Evolutionary conservation across 1,140 invertebrate species (phyloP).

Genomic region (Leptopilina boulardi): DNA sequence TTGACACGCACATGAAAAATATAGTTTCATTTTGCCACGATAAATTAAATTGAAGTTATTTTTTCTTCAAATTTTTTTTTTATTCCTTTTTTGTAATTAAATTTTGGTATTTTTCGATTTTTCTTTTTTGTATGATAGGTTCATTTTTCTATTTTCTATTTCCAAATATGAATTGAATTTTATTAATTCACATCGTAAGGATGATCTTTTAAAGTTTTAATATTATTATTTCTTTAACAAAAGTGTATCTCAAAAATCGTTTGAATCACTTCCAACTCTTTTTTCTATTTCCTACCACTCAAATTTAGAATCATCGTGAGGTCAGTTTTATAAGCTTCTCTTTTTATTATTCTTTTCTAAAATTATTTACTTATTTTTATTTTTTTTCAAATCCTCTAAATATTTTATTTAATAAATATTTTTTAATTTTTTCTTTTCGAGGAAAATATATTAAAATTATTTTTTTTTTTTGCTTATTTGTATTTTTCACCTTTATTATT

Average conservation of each 20-base stretch:
- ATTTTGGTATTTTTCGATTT: not conserved
- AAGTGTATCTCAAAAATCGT: not conserved
- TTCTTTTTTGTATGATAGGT: not conserved
- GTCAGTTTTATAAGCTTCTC: not conserved
- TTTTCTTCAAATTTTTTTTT: not conserved
- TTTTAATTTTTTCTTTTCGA: no score
- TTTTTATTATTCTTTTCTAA: not conserved
- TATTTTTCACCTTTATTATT: no score
- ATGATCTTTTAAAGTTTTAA: not conserved
- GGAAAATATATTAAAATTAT: no score
- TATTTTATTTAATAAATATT: no score
- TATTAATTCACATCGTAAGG: not conserved
- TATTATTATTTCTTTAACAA: not conserved
- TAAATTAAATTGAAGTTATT: not conserved
- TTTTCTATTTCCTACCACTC: not conserved
- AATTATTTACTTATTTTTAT: not conserved
- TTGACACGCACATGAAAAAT: slow-evolving; percentile 4
- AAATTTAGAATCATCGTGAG: not conserved
- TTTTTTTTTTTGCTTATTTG: no score
- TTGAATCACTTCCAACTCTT: slow-evolving; percentile 11
- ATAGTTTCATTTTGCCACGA: not conserved
- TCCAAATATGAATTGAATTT: not conserved
- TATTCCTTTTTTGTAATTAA: not conserved
- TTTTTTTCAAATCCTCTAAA: not conserved
- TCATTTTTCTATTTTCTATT: not conserved